Base-by-base conservation (phyloP, 64 coral and sea anemone species). In the Platygyra sinensis region DNA sequence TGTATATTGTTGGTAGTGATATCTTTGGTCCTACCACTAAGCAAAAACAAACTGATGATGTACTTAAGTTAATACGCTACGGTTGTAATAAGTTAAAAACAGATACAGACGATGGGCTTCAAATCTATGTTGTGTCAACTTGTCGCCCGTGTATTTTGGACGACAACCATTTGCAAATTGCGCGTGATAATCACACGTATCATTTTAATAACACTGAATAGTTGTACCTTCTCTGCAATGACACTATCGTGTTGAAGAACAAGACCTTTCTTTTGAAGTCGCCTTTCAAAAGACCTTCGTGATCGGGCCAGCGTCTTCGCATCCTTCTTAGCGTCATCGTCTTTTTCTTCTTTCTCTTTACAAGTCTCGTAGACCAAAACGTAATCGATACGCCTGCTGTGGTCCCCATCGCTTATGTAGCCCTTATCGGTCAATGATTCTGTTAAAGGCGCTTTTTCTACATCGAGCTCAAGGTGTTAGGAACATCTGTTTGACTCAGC, bases 321-420 rank as follows among this genome's bases (percentile, higher is more conserved):
- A 2, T 71, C 62, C 5, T 76, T 59, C 28, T 84, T 86, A 0
- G 75, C 22, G 2, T 92, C 84, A 7, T 86, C 60, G 55, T 92
- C 82, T 79, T 92, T 51, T 31, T 87, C 83, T 29, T 92, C 90
- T 12, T 87, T 62, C 49, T 92, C 90, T 60, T 80, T 84, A 33
- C 83, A 87, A 2, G 67, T 72, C 28, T 92, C 90, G 74, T 92
- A 92, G 0, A 92, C 90, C 61, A 92, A 87, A 28, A 92, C 83
- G 22, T 92, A 92, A 75, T 92, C 90, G 22, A 87, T 80, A 38
- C 76, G 74, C 30, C 46, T 11, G 27, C 82, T 27, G 65, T 69
- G 24, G n/a, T 69, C 90, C 17, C 62, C 62, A 16, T 62, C 29
- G 15, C 63, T 50, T 30, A 76, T 77, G 61, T 78, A 79, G 15